Conservation (phyloP, 1,140 invertebrate species). For the Lepidurus couesii region DNA sequence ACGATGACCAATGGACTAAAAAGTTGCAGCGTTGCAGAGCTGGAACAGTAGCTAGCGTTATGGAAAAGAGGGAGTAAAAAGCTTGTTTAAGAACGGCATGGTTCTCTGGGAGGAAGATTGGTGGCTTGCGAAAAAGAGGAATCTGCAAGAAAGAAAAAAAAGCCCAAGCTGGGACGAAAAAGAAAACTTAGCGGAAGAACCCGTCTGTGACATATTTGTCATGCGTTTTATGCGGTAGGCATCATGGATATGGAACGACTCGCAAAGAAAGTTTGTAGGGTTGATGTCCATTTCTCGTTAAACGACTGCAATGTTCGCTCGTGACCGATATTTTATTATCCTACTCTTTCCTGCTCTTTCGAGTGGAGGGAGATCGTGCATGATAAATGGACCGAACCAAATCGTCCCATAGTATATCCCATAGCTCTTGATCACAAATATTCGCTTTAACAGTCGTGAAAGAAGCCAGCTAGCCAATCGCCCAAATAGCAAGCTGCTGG, state of each 20-base stretch:
- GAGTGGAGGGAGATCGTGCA: neutral
- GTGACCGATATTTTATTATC: slow-evolving; percentile 10
- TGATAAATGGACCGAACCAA: slow-evolving; percentile 1
- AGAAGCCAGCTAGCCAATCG: neutral
- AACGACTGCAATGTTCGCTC: neutral
- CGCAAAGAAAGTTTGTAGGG: neutral
- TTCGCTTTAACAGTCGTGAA: neutral
- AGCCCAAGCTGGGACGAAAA: neutral
- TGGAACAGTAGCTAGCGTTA: neutral
- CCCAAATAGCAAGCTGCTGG: neutral
- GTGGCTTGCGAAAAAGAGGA: neutral
- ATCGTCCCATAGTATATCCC: slow-evolving; percentile 17
- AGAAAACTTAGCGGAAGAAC: neutral
- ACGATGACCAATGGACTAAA: neutral
- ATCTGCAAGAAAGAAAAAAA: neutral
- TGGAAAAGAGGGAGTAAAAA: neutral
- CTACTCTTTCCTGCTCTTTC: neutral
- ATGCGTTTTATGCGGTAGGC: neutral
- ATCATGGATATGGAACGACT: neutral
- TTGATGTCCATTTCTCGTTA: slow-evolving; percentile 15
- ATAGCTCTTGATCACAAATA: slow-evolving; percentile 5
- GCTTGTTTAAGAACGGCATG: neutral
- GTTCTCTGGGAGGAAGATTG: neutral
- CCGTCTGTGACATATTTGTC: slow-evolving; percentile 14
- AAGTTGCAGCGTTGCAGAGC: slow-evolving; percentile 8